A percentile compares a stretch with the other conserved stretches of the same genome.
These are phyloP conservation scores for Colaptes auratus DNA, from an alignment of 2,113 vertebrate genomes.

Conservation along the genomic window DNA sequence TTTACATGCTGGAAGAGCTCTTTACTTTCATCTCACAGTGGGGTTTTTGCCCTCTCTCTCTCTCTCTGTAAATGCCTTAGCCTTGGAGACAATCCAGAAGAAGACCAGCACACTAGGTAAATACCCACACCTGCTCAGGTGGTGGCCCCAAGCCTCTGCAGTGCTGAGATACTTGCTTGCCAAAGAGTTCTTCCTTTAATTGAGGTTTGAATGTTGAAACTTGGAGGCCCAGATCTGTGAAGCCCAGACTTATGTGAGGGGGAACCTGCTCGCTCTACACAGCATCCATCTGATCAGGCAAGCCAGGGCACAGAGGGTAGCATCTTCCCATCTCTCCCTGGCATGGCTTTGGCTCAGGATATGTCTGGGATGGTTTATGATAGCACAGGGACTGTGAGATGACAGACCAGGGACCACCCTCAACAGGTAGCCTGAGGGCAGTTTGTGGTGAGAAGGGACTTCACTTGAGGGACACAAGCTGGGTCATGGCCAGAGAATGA, in stretches of 20 bases:
- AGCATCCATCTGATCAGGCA: neutral
- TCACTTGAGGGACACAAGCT: neutral
- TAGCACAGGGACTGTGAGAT: neutral
- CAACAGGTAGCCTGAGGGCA: neutral
- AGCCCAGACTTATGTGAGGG: accelerated
- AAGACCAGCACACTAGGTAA: conserved; percentile 69
- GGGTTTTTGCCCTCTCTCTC: neutral
- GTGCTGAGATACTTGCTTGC: accelerated
- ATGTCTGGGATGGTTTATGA: neutral
- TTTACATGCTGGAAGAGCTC: neutral
- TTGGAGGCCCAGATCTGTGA: neutral
- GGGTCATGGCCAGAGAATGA: neutral
- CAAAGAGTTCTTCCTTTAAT: neutral
- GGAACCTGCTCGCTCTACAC: neutral
- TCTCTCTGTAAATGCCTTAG: conserved; percentile 24
- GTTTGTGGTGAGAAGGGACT: neutral
- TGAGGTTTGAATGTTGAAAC: accelerated
- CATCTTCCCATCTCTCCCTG: neutral
- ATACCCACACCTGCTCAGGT: neutral
- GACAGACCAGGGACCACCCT: neutral
- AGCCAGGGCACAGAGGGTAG: neutral
- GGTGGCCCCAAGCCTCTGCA: neutral
- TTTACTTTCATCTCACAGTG: neutral
- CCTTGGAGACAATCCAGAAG: conserved; percentile 61
- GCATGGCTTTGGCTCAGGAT: neutral